Base-by-base conservation (phyloP, 2,113 vertebrate species). In the Erinaceus europaeus region DNA sequence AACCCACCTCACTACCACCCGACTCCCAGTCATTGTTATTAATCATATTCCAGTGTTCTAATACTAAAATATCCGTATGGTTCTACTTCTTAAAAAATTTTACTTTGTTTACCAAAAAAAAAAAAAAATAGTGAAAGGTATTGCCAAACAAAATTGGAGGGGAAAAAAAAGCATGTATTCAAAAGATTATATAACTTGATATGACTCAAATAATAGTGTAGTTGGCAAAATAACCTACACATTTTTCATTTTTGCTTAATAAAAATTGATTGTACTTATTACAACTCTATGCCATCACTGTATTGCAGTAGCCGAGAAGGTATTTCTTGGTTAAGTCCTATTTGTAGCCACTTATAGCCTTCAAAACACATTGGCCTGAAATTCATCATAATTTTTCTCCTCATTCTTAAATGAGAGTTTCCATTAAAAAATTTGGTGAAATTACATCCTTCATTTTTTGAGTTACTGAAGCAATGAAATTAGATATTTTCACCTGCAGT, bases 401-500 rank as follows among this genome's bases (percentile, higher is more conserved):
- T 87, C 59, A 23, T 71, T 92, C 12, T 8, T 93, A 91, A 93
- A 76, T 89, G 55, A 93, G 67, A 34, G 64, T 87, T 95, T 94
- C 89, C 84, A 87, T 0, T 72, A 88, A 88, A 94, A 48, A 95
- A 90, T 94, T 93, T 95, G 84, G 86, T 93, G 65, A 93, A 93
- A 94, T 86, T 90, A 44, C 74, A 83, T 91, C 82, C 50, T 86
- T 61, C 21, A 89, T 59, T 89, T 93, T 91, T 81, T 55, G 77
- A 95, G 93, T 81, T 94, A 92, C 89, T 85, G 93, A 93, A 92
- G 89, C 84, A 93, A 85, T 82, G 78, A 93, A 91, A 91, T 94
- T 84, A 92, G 75, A 48, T 89, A 88, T 91, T 89, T 90, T 94
- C 84, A 94, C 89, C 74, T 87, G 77, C 15, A 59, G 72, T 17